Conservation (phyloP, 30 jellyfish, hydroid and myxozoan genomes). For the Phacellophora camtschatica region DNA sequence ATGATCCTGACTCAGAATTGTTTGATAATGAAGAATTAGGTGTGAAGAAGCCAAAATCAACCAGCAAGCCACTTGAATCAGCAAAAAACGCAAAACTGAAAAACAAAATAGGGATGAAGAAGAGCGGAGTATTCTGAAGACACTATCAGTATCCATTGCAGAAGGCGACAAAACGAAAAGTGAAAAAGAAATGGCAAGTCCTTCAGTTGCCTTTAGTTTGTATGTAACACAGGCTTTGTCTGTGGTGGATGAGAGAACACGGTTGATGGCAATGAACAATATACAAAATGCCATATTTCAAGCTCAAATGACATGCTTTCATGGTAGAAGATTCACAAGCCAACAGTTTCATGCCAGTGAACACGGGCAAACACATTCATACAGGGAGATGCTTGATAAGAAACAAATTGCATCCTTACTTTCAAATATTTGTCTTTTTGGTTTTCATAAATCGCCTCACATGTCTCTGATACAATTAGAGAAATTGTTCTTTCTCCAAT, state of each 20-base stretch:
- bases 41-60: not conserved
- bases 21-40: not conserved
- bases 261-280: not conserved
- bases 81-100: not conserved
- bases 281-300: slow-evolving; percentile 1
- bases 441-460: not conserved
- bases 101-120: not conserved
- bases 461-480: not conserved
- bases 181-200: too few relatives aligned
- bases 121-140: not conserved
- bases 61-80: slow-evolving; percentile 7
- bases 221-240: slow-evolving; percentile 5
- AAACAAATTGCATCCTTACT: not conserved
- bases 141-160: not conserved
- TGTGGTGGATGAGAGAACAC: not conserved
- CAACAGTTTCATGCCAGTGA: not conserved
- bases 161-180: not conserved
- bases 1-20: not conserved
- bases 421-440: slow-evolving; percentile 3
- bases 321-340: not conserved
- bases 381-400: not conserved
- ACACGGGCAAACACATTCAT: not conserved
- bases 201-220: not conserved
- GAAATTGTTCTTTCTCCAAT: slow-evolving; percentile 35
- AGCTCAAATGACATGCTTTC: not conserved